These are phyloP conservation scores for Ormyrus pomaceus DNA, from an alignment of 2,888 invertebrate species.

Conservation along the genomic window DNA sequence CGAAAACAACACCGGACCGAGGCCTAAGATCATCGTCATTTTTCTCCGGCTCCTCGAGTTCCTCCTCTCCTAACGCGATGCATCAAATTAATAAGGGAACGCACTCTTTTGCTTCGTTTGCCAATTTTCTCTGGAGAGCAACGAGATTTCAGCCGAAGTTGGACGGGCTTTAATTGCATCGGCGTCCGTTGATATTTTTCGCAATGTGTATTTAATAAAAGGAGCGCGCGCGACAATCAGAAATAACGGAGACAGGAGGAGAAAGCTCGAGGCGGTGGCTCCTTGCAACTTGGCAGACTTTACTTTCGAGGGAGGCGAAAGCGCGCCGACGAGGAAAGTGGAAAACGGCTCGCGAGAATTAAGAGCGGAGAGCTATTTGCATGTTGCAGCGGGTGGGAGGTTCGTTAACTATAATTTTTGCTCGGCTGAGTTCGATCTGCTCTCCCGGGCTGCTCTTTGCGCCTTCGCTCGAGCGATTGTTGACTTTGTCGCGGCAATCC, in stretches of 20 bases:
- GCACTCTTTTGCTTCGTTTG: too few species aligned
- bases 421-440: background rate
- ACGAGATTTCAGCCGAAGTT: too few species aligned
- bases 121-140: too few species aligned
- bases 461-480: background rate
- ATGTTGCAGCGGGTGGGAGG: background rate
- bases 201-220: background rate
- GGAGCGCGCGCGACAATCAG: constrained; percentile 1
- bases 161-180: too few species aligned
- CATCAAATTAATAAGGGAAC: too few species aligned
- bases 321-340: background rate
- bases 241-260: constrained; percentile 1
- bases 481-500: constrained; percentile 22
- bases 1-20: constrained; percentile 3
- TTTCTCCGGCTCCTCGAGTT: too few species aligned
- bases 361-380: constrained; percentile 25
- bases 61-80: background rate
- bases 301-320: constrained; percentile 27
- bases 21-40: background rate
- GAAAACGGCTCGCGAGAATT: constrained; percentile 13
- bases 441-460: constrained; percentile 14
- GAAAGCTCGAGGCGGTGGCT: background rate
- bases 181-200: too few species aligned
- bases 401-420: constrained; percentile 44
- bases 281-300: constrained; percentile 49